These are phyloP conservation scores for Lutraria lutraria DNA, from an alignment of 2,888 invertebrate genomes.

Conservation along the genomic window DNA sequence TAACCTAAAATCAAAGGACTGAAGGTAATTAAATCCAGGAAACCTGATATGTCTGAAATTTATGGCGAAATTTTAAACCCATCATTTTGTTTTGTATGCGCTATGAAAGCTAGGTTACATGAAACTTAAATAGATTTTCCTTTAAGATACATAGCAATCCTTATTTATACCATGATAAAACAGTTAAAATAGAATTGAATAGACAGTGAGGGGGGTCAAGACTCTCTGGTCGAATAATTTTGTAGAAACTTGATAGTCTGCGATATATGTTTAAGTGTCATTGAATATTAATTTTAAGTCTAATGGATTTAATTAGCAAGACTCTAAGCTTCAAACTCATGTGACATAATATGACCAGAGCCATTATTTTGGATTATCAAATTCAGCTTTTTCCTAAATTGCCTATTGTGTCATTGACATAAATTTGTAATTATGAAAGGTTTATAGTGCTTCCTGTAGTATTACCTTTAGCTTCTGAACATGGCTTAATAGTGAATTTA, in stretches of 20 bases:
- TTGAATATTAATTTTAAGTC: background rate
- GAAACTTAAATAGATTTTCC: background rate
- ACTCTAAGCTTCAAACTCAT: no score
- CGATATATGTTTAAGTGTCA: background rate
- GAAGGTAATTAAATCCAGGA: background rate
- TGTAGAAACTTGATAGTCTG: background rate
- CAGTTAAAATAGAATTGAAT: background rate
- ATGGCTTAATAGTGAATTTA: no score
- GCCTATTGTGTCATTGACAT: no score
- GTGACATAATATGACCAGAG: no score
- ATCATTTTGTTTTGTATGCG: conserved; percentile 15
- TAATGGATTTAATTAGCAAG: background rate
- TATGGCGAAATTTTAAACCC: conserved; percentile 15
- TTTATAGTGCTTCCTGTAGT: no score
- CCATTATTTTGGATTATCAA: no score
- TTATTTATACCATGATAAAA: background rate
- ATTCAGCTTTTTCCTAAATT: no score
- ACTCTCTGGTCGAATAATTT: background rate
- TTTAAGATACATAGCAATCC: background rate
- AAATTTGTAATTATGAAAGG: no score
- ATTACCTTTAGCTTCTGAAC: no score
- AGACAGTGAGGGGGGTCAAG: background rate
- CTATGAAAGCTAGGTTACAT: conserved; percentile 9
- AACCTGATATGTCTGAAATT: background rate
- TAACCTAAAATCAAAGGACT: conserved; percentile 1